phyloP scores from a whole-genome alignment of 2,888 invertebrate species.

The Lithodes maja region DNA sequence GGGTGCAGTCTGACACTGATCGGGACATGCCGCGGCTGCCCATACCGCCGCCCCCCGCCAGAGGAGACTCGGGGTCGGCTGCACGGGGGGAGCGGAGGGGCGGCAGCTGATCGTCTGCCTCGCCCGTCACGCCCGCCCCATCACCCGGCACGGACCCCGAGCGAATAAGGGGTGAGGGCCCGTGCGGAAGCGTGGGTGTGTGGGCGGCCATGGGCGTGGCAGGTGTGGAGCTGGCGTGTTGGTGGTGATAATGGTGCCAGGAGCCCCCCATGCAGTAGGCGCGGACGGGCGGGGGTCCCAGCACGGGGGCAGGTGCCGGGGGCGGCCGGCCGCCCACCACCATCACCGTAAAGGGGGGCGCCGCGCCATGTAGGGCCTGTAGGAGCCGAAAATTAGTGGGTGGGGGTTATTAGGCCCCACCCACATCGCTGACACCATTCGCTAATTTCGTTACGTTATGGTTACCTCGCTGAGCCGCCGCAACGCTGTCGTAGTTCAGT shows the following conservation, averaged over 20 bases:
- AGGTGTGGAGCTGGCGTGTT: conserved; percentile 66
- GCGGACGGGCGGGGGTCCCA: conserved; percentile 63
- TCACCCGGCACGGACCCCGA: conserved; percentile 69
- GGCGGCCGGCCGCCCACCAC: conserved; percentile 65
- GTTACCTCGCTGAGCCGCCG: not conserved
- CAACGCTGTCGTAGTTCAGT: no score
- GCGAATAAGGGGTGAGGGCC: conserved; percentile 64
- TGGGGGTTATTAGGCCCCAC: conserved; percentile 8
- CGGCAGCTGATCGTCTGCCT: conserved; percentile 67
- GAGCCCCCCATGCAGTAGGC: conserved; percentile 66
- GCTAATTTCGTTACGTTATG: not conserved
- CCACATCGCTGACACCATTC: conserved; percentile 13
- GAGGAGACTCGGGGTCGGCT: conserved; percentile 47
- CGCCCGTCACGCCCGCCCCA: conserved; percentile 47
- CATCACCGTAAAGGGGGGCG: conserved; percentile 54
- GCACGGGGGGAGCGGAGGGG: conserved; percentile 65
- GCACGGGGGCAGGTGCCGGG: conserved; percentile 65
- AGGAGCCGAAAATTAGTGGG: conserved; percentile 21
- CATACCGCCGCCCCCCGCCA: conserved; percentile 33
- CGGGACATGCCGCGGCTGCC: conserved; percentile 73
- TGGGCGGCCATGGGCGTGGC: conserved; percentile 66
- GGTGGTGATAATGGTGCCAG: conserved; percentile 58
- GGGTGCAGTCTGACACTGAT: conserved; percentile 74
- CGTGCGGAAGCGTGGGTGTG: conserved; percentile 66
- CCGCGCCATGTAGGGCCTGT: conserved; percentile 54